A percentile compares a stretch with the other conserved stretches of the same genome.
Conservation (phyloP, 2,113 vertebrate species). For the Eira barbara region DNA sequence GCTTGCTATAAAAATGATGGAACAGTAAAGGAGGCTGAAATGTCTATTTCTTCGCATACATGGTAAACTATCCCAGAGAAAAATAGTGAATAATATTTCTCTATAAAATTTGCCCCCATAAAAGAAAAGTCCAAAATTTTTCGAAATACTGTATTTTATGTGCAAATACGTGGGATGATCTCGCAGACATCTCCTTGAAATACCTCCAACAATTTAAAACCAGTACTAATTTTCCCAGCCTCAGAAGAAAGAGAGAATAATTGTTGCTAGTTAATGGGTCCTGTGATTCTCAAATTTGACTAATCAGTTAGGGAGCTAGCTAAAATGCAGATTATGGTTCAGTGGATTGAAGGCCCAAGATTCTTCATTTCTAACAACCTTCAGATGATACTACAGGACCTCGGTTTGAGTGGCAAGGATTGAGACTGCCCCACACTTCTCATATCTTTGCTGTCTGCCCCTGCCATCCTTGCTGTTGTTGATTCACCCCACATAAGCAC, state of each 20-base stretch:
- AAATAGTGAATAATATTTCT: background rate
- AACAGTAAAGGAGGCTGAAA: background rate
- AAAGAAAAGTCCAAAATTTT: background rate
- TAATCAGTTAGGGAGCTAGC: background rate
- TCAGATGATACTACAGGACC: background rate
- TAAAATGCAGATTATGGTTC: background rate
- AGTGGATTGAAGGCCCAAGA: background rate
- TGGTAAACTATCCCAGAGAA: background rate
- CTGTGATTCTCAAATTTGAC: background rate
- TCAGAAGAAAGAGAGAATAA: background rate
- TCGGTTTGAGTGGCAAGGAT: background rate
- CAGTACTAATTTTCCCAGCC: background rate
- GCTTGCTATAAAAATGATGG: background rate
- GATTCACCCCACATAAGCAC: background rate
- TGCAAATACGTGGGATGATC: background rate
- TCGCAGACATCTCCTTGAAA: background rate
- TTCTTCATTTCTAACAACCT: background rate
- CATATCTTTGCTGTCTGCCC: background rate
- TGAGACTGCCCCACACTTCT: background rate
- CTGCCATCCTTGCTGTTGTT: background rate
- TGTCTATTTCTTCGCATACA: background rate
- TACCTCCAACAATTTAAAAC: background rate
- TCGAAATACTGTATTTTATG: background rate
- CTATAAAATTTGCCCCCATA: background rate
- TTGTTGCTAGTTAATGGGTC: background rate